Conservation (phyloP, 23 tunicate genomes). For the Styela clava region DNA sequence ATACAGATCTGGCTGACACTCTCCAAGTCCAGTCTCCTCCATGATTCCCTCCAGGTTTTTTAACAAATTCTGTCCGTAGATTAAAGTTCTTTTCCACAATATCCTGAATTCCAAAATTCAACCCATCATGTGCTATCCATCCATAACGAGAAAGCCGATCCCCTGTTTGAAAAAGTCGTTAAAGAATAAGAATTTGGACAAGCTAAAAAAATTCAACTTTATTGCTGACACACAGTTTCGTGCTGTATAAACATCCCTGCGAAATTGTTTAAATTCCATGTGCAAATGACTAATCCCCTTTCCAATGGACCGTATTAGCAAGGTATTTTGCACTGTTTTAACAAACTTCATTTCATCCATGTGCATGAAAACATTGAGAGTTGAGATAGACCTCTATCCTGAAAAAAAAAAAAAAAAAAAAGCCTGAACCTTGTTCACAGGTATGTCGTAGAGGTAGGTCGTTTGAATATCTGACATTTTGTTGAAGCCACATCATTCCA, state of each 20-base stretch:
- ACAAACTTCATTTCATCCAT: too few relatives aligned
- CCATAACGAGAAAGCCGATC: slow-evolving; percentile 81
- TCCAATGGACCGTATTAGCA: too few relatives aligned
- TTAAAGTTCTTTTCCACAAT: slow-evolving; percentile 65
- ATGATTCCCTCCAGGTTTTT: slow-evolving; percentile 68
- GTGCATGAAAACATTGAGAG: too few relatives aligned
- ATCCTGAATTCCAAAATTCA: slow-evolving; percentile 88
- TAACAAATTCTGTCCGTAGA: slow-evolving; percentile 84
- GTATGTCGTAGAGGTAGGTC: slow-evolving; percentile 79
- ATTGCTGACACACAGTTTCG: too few relatives aligned
- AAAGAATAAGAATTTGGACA: background rate
- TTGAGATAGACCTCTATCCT: too few relatives aligned
- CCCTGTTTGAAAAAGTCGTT: slow-evolving; percentile 30
- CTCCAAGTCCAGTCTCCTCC: slow-evolving; percentile 99
- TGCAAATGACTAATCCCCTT: too few relatives aligned
- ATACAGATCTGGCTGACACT: slow-evolving; percentile 48
- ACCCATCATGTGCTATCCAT: slow-evolving; percentile 94
- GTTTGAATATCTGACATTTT: slow-evolving; percentile 34
- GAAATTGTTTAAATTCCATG: too few relatives aligned
- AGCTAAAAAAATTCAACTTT: background rate
- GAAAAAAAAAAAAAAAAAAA: background rate
- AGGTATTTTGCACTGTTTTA: too few relatives aligned
- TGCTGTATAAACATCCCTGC: too few relatives aligned
- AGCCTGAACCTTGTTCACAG: slow-evolving; percentile 81
- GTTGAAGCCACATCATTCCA: slow-evolving; percentile 97